Base-by-base conservation (phyloP, 2,113 vertebrate species). In the Pseudorectes ferrugineus region DNA sequence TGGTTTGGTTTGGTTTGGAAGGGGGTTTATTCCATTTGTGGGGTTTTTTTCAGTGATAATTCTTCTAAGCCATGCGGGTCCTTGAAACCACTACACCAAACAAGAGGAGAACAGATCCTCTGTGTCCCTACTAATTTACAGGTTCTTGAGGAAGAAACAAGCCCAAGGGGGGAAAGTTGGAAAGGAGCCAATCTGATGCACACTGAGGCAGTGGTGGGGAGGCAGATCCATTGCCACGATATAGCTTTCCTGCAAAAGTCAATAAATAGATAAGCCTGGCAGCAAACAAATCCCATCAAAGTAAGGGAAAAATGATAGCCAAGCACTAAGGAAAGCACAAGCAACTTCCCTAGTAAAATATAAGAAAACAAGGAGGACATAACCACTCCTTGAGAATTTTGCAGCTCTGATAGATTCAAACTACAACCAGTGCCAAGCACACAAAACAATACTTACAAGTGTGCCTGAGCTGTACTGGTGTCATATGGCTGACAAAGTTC, bases 221-320 rank as follows among this genome's bases (percentile, higher is more conserved):
- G 18, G n/a, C 0, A 0, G 54, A 62, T 17, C 43, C 29, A 46
- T 38, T 55, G 26, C 38, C 29, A 22, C 0, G 2, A 49, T 10
- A 46, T 2, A 51, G 21, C 26, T 73, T 63, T 46, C 54, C 67
- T 66, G 9, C 23, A 74, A 31, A 51, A 76, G 12, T 33, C 51
- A 85, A 38, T 51, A 83, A 79, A 68, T 24, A 80, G 42, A 54
- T 16, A 67, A 91, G 16, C 3, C n/a, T 84, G 63, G 20, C 15
- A 86, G 48, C 25, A 81, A 61, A 62, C 1, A 89, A 79, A 70
- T n/a, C 38, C 35, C 46, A 74, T 36, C 42, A 54, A 82, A 85
- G n/a, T 35, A 91, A 57, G 22, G 52, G 17, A 9, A 85, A 92
- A 87, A 72, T 11, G 2, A 86, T 3, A 78, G 65, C 25, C 9